Percentiles rank a stretch among this genome's conserved stretches.
These are phyloP conservation scores for Onychostruthus taczanowskii DNA, from an alignment of 2,113 vertebrate species.

Conservation along the genomic window DNA sequence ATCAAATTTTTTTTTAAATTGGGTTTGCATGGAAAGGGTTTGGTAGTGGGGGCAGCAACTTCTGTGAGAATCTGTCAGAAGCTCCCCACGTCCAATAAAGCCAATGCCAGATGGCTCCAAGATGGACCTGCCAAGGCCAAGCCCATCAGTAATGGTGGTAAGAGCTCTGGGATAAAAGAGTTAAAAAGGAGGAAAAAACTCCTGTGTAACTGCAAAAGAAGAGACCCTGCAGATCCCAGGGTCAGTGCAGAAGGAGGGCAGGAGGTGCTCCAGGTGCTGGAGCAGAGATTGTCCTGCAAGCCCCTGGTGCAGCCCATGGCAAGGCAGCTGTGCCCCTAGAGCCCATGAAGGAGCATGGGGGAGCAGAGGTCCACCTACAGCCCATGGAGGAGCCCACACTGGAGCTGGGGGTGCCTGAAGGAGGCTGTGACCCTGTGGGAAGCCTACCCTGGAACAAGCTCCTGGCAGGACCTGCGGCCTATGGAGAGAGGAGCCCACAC, in stretches of 20 bases:
- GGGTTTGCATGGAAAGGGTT: not conserved
- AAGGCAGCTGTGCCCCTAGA: not conserved
- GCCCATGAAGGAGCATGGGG: not conserved
- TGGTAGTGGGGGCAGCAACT: fast-evolving
- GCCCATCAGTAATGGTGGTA: not conserved
- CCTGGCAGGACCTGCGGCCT: not conserved
- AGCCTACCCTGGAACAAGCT: fast-evolving
- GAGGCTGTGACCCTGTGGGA: not conserved
- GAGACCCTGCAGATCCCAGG: not conserved
- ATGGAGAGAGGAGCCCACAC: not conserved
- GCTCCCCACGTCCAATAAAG: not conserved
- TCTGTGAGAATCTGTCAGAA: not conserved
- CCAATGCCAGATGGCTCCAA: not conserved
- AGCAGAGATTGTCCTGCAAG: not conserved
- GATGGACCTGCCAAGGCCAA: not conserved
- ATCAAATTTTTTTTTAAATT: not conserved
- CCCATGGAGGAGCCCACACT: not conserved
- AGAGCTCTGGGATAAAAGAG: not conserved
- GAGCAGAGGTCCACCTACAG: not conserved
- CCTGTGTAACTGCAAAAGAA: not conserved
- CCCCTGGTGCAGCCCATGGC: not conserved
- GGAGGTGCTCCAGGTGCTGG: not conserved
- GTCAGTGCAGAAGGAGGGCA: not conserved
- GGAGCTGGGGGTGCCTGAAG: not conserved
- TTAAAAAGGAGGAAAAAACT: not conserved